phyloP scores from a whole-genome alignment of 2,888 invertebrate genomes.

The Dolomedes plantarius region DNA sequence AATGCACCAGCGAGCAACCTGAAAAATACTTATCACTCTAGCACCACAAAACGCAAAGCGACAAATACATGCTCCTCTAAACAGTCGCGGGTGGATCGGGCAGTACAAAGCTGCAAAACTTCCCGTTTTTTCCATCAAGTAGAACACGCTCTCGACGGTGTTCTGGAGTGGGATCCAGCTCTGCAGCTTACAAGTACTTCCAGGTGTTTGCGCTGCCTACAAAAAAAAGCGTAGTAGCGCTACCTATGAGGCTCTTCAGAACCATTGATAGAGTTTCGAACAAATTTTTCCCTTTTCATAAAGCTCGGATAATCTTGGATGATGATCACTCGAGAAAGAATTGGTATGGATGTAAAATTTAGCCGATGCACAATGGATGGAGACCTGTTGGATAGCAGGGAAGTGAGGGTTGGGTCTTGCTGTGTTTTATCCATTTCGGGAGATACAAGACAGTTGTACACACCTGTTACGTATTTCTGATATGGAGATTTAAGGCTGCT shows the following conservation, averaged over 20 bases:
- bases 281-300: neutral
- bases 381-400: neutral
- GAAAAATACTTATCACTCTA: neutral
- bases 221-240: neutral
- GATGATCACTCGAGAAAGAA: neutral
- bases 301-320: neutral
- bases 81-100: no score
- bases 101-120: no score
- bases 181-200: neutral
- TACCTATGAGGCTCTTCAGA: neutral
- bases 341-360: neutral
- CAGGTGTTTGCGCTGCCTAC: neutral
- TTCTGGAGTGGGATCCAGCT: neutral
- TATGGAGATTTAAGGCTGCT: no score
- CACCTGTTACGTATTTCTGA: no score
- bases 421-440: no score
- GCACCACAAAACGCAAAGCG: neutral
- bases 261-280: neutral
- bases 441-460: no score
- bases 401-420: no score
- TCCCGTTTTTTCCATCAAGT: no score
- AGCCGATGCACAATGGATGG: neutral
- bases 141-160: no score
- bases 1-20: conserved; percentile 1
- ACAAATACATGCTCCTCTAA: neutral